Percentiles rank a stretch among this genome's conserved stretches.
These are phyloP conservation scores for Euplexia lucipara DNA, from an alignment of 2,888 invertebrate genomes.

Conservation along the genomic window DNA sequence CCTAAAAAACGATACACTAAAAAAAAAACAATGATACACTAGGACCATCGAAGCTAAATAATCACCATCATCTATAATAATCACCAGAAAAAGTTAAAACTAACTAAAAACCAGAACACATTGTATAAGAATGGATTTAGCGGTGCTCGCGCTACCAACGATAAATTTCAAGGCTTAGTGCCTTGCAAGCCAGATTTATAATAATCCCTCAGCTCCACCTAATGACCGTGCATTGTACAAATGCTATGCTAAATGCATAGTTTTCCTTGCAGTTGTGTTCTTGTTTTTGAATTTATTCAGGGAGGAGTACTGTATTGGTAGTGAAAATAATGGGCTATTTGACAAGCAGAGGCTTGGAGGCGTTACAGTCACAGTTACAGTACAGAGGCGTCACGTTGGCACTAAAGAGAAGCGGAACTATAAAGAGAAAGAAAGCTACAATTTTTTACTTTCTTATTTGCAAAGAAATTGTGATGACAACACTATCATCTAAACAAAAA, in stretches of 20 bases:
- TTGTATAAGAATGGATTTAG: constrained; percentile 38
- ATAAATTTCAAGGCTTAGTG: constrained; percentile 71
- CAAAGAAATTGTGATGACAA: no score
- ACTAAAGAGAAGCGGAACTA: no score
- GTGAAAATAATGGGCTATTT: neutral
- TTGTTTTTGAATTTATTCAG: neutral
- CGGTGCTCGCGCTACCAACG: constrained; percentile 24
- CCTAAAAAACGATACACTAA: no score
- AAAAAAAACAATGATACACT: no score
- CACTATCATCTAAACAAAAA: no score
- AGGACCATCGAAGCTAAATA: no score
- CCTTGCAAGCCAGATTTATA: constrained; percentile 65
- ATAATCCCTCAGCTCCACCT: constrained; percentile 70
- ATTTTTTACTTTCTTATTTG: no score
- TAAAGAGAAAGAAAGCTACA: no score
- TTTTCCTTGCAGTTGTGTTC: constrained; percentile 9
- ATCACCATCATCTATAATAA: neutral
- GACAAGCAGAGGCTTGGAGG: neutral
- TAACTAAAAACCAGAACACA: constrained; percentile 5
- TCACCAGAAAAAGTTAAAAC: neutral
- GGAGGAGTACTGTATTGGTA: neutral
- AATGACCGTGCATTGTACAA: constrained; percentile 65
- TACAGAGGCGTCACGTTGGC: no score
- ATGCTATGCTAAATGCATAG: constrained; percentile 20
- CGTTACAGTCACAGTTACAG: no score